Evolutionary conservation across 64 coral and sea anemone genomes (phyloP).

Genomic region (Actinia equina): DNA sequence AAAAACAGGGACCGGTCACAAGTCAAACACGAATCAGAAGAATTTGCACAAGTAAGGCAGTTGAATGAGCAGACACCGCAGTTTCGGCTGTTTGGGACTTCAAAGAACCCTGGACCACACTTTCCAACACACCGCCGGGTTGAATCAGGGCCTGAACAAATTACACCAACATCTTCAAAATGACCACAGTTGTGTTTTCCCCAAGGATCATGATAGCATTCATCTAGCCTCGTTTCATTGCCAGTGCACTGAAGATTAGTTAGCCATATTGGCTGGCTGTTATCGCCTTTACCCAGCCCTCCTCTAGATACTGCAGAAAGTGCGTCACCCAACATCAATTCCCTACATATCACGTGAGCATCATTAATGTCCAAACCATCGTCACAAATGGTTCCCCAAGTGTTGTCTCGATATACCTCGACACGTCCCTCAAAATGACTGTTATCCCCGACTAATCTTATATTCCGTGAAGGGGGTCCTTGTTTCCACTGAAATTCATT

Average conservation of each 20-base stretch:
- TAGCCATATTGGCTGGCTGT: constrained; percentile 34
- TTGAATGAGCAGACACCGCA: constrained; percentile 50
- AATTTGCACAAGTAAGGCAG: constrained; percentile 64
- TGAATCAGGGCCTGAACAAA: constrained; percentile 69
- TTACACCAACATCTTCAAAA: constrained; percentile 84
- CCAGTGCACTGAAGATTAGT: constrained; percentile 57
- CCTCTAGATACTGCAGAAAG: constrained; percentile 19
- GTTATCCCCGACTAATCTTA: constrained; percentile 38
- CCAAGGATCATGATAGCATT: constrained; percentile 50
- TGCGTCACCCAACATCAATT: constrained; percentile 74
- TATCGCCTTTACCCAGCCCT: constrained; percentile 18
- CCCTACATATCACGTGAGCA: constrained; percentile 64
- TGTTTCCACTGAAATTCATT: constrained; percentile 15
- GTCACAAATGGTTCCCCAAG: constrained; percentile 85
- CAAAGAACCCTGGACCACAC: constrained; percentile 69
- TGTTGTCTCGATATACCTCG: constrained; percentile 59
- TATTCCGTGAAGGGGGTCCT: constrained; percentile 14
- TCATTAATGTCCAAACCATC: constrained; percentile 77
- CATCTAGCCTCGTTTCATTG: constrained; percentile 55
- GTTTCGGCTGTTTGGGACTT: background rate
- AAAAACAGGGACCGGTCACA: constrained; percentile 66
- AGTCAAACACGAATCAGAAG: constrained; percentile 41
- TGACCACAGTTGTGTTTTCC: constrained; percentile 70
- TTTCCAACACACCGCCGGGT: constrained; percentile 44
- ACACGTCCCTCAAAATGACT: constrained; percentile 71